These are phyloP conservation scores for Nibea albiflora DNA, from an alignment of 2,113 vertebrate genomes.

Conservation along the genomic window DNA sequence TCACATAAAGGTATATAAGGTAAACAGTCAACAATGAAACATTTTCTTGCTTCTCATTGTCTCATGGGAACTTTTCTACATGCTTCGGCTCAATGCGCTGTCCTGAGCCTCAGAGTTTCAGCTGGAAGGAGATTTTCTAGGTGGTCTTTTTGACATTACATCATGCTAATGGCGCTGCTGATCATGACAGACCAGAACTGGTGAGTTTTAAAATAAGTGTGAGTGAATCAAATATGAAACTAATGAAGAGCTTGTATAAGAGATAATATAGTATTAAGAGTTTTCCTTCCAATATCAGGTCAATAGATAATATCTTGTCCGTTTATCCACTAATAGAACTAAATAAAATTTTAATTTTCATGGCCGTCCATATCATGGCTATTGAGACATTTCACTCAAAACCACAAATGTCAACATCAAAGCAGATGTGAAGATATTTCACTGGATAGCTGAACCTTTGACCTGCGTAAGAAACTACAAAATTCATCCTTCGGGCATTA, in stretches of 20 bases:
- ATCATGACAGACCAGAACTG: slow-evolving; percentile 53
- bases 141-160: slow-evolving; percentile 79
- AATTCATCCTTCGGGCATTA: no score
- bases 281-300: not conserved
- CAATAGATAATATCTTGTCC: not conserved
- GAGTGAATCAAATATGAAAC: not conserved
- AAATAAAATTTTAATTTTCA: no score
- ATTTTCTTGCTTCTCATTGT: slow-evolving; percentile 26
- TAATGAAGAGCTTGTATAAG: no score
- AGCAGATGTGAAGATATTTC: no score
- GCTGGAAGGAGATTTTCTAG: slow-evolving; percentile 74
- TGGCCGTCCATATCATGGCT: no score
- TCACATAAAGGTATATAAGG: no score
- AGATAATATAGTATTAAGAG: not conserved
- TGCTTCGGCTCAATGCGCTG: not conserved
- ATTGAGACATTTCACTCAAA: no score
- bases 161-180: accelerated
- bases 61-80: slow-evolving; percentile 16
- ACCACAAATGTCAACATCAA: no score
- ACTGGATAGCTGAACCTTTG: no score
- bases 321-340: no score
- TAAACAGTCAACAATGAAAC: slow-evolving; percentile 48
- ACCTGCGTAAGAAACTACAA: no score
- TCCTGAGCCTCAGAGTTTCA: slow-evolving; percentile 64
- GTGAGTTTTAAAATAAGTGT: slow-evolving; percentile 60